Evolutionary conservation across 2,797 vertebrate genomes (phyloP).

Genomic region (Orestias chungarensis): DNA sequence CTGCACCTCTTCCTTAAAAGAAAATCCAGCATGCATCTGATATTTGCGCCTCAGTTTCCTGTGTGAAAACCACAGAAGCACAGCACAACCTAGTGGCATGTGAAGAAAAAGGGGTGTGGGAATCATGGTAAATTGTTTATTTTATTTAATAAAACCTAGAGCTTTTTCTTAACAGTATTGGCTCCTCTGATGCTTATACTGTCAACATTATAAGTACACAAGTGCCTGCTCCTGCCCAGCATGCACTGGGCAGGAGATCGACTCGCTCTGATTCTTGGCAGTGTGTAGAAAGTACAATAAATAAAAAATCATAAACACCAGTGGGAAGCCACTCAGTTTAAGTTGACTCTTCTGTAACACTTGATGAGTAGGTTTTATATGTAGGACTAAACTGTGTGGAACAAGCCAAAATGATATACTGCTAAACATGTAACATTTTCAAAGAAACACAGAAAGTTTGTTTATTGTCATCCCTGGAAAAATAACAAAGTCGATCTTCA

Average conservation of each 20-base stretch:
- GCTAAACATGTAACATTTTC: neutral
- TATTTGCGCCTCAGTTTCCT: neutral
- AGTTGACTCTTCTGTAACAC: neutral
- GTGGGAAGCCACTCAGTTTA: constrained; percentile 18
- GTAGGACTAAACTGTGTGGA: neutral
- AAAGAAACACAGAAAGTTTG: neutral
- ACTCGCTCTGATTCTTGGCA: neutral
- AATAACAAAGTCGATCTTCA: neutral
- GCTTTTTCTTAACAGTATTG: neutral
- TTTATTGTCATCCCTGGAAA: neutral
- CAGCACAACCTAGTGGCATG: constrained; percentile 74
- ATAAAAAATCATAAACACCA: constrained; percentile 10
- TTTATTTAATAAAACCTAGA: neutral
- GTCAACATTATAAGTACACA: constrained; percentile 14
- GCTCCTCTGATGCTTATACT: neutral
- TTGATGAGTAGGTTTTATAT: neutral
- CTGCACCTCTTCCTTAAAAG: constrained; percentile 49
- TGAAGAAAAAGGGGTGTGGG: neutral
- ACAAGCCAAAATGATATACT: neutral
- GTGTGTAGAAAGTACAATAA: constrained; percentile 6
- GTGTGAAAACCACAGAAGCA: constrained; percentile 46
- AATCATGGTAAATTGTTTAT: constrained; percentile 1
- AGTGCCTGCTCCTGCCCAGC: too few relatives aligned
- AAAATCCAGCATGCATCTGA: constrained; percentile 41
- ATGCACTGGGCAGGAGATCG: constrained; percentile 9